Percentiles rank a stretch among this genome's conserved stretches.
These are phyloP conservation scores for Anthoscopus minutus DNA, from an alignment of 2,113 vertebrate species.

Conservation along the genomic window DNA sequence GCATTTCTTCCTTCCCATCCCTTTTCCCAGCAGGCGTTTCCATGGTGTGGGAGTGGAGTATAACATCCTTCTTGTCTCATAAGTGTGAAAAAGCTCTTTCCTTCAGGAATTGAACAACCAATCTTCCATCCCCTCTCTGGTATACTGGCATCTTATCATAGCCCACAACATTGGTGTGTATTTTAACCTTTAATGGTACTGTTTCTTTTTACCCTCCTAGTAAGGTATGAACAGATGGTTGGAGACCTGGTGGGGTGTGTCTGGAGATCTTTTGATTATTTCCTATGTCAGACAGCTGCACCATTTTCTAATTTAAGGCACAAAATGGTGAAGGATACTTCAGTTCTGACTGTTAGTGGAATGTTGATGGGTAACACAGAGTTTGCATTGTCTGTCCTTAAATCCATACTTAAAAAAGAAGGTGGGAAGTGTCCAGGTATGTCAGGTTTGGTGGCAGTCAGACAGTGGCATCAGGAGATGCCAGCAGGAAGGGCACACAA, in stretches of 20 bases:
- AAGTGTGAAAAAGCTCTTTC: conserved; percentile 4
- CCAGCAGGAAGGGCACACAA: not conserved
- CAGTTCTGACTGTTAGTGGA: not conserved
- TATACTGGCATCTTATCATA: not conserved
- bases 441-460: not conserved
- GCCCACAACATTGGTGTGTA: not conserved
- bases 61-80: not conserved
- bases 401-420: not conserved
- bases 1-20: not conserved
- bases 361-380: not conserved
- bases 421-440: not conserved
- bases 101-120: not conserved
- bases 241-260: not conserved
- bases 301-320: not conserved
- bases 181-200: not conserved
- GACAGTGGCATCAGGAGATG: not conserved
- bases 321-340: not conserved
- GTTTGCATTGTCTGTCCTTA: not conserved
- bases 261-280: not conserved
- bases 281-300: not conserved
- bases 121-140: not conserved
- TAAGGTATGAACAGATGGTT: not conserved
- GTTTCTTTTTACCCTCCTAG: not conserved
- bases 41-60: not conserved
- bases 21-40: not conserved